These are phyloP conservation scores for Dromaius novaehollandiae DNA, from an alignment of 2,113 vertebrate species.

Conservation along the genomic window DNA sequence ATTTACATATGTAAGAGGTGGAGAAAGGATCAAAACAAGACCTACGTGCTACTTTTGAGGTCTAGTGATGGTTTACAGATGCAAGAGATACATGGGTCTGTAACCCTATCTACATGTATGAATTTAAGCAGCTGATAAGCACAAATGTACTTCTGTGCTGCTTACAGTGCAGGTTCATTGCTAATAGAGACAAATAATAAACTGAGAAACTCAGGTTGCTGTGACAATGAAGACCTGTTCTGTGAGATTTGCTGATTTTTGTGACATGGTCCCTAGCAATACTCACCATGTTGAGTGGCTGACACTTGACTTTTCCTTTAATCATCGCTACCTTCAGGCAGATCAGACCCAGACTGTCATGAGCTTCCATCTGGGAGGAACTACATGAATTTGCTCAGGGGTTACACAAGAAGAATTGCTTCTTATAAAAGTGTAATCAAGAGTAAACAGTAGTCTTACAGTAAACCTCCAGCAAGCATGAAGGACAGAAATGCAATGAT, in stretches of 20 bases:
- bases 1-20: not conserved
- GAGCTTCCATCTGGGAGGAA: not conserved
- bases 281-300: not conserved
- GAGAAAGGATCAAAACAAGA: not conserved
- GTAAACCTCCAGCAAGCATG: not conserved
- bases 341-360: not conserved
- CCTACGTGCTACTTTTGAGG: not conserved
- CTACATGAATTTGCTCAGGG: not conserved
- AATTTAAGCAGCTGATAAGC: not conserved
- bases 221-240: not conserved
- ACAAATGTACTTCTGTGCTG: not conserved
- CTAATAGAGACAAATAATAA: not conserved
- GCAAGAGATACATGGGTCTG: not conserved
- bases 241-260: not conserved
- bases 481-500: not conserved
- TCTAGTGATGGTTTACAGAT: not conserved
- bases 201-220: not conserved
- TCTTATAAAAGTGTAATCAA: not conserved
- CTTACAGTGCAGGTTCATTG: not conserved
- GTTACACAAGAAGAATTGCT: not conserved
- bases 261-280: not conserved
- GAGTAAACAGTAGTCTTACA: not conserved
- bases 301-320: not conserved
- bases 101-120: not conserved
- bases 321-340: not conserved